phyloP scores from a whole-genome alignment of 2,797 vertebrate genomes.

The Ptychadena robeensis region DNA sequence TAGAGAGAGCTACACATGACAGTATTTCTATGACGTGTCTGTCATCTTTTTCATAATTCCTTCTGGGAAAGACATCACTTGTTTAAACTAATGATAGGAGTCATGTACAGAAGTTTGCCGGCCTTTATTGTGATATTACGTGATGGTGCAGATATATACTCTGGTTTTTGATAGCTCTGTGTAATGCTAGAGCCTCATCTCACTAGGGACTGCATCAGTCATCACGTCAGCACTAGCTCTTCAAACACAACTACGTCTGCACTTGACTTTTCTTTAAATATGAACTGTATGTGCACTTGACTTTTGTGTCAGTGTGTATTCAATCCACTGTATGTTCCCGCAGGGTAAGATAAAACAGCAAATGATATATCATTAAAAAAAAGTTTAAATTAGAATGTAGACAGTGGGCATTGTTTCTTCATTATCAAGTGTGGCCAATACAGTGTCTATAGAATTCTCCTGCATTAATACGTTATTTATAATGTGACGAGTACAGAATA shows the following conservation, averaged over 20 bases:
- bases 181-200: neutral
- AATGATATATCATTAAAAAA: neutral
- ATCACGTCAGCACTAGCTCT: neutral
- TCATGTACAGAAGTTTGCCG: neutral
- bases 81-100: neutral
- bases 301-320: slow-evolving; percentile 24
- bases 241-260: slow-evolving; percentile 13
- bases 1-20: neutral
- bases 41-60: neutral
- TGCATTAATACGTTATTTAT: neutral
- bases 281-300: neutral
- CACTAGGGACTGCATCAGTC: neutral
- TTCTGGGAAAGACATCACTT: neutral
- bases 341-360: slow-evolving; percentile 1
- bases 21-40: neutral
- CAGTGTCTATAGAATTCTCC: neutral
- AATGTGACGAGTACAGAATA: neutral
- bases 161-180: neutral
- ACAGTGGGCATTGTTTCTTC: neutral
- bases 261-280: too few relatives aligned
- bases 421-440: neutral
- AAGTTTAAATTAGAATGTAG: neutral
- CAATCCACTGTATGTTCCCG: slow-evolving; percentile 3
- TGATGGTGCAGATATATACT: neutral
- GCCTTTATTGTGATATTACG: neutral